Evolutionary conservation across 2,888 invertebrate species (phyloP), one percentile per base, ranked within the genome.

Genomic region (Stramonita haemastoma): DNA sequence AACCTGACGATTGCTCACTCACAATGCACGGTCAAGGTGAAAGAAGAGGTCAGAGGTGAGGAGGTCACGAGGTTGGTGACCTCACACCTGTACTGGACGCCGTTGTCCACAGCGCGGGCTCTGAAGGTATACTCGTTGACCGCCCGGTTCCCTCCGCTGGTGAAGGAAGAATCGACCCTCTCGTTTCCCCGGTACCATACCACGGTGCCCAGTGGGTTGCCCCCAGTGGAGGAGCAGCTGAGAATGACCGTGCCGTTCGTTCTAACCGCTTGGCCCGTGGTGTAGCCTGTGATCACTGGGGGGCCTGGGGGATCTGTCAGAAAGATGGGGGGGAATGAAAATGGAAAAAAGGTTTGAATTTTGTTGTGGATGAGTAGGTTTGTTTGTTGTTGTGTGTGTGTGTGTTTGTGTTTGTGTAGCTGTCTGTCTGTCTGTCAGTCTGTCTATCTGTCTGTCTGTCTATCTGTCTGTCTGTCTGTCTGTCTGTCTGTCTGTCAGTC

Each of bases 261-360:
- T 19, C 98, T 97, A 57, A 99, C 97, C 0, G 98, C 98, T 95
- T 98, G 98, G 0, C 98, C 98, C 93, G 98, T 97, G 0, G 97
- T 97, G 96, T 99, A 99, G 0, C 99, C 99, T 93, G 98, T 98
- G 93, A 99, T 99, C 96, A 98, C 98, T 0, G 99, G 99, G 0
- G n/a, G 97, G 34, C 98, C 98, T 0, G 99, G 99, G 0, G 99
- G 98, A 97, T 98, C 98, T 99, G 96, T 87, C 91, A 79, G 46
- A 46, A 46, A n/a, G n/a, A n/a, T n/a, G 66, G 13, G 26, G 66
- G 13, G 66, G 13, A 13, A 26, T 6, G 26, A 26, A 13, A 66
- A 13, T 6, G 26, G n/a, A n/a, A n/a, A n/a, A n/a, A n/a, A n/a
- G n/a, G n/a, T n/a, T n/a, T n/a, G n/a, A n/a, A n/a, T n/a, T n/a